A percentile compares a stretch with the other conserved stretches of the same genome.
Evolutionary conservation across 2,113 vertebrate species (phyloP).

Genomic region (Psilopsiagon aymara): DNA sequence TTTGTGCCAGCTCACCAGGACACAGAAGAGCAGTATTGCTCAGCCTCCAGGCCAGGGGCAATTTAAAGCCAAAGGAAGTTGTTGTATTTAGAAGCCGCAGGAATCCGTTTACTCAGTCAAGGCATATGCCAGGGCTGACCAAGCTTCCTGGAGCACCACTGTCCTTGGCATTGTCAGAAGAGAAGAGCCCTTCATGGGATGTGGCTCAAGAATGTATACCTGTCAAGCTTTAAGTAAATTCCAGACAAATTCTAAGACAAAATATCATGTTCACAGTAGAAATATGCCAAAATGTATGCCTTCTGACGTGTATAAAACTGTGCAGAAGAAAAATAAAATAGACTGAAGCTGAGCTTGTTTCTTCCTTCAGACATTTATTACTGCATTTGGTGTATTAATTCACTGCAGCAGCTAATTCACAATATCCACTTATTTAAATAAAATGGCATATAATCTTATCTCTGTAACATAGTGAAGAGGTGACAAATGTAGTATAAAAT

Average conservation of each 20-base stretch:
- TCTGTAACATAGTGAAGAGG: not conserved
- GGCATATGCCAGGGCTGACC: not conserved
- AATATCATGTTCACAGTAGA: not conserved
- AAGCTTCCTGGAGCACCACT: not conserved
- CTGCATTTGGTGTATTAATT: not conserved
- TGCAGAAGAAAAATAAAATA: not conserved
- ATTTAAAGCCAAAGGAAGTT: not conserved
- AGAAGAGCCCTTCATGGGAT: not conserved
- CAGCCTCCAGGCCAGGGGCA: not conserved
- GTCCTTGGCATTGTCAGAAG: not conserved
- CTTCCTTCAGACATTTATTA: not conserved
- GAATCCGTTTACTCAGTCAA: not conserved
- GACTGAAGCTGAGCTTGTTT: not conserved
- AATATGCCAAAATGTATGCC: not conserved
- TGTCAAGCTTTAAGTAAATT: not conserved
- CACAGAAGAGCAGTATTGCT: not conserved
- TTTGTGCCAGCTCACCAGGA: not conserved
- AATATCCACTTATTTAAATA: not conserved
- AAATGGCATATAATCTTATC: not conserved
- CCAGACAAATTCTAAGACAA: not conserved
- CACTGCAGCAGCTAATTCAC: not conserved
- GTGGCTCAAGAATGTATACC: not conserved
- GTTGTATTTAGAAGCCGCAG: accelerated
- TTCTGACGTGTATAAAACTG: not conserved
- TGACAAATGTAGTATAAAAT: not conserved